Base-by-base conservation (phyloP, 2,888 invertebrate genomes). In the Ormyrus thymus region DNA sequence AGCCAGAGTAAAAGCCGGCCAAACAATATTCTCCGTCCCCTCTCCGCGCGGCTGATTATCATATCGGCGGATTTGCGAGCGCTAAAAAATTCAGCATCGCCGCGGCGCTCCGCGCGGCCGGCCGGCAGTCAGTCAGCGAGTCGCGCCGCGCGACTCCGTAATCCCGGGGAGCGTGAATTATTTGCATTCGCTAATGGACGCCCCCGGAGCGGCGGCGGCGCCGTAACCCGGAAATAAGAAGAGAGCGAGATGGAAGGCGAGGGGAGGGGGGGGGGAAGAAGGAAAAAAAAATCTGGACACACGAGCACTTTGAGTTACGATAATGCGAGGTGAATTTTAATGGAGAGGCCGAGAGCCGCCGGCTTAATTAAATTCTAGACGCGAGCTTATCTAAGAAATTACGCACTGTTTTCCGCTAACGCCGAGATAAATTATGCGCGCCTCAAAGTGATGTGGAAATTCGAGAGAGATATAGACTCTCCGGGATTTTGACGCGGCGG, bases 111-210 rank as follows among this genome's bases (percentile, higher is more conserved):
- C 43, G 43, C 61, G 11, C 13, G 59, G 43, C 9, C 46, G 56
- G 6, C 13, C 9, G 51, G 15, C 29, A 56, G 56, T 15, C 48
- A 7, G n/a, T 53, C 45, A 29, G 29, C 7, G 7, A 29, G 53
- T 11, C 53, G 7, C 11, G 3, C 48, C 7, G 46, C 8, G 75
- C 61, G 53, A 11, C 29, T 61, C 45, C 55, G 72, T 78, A 69
- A 73, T 73, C 69, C 64, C 29, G 62, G n/a, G 15, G 66, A 61
- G 29, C 64, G 58, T 78, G 73, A 78, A 78, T 78, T 78, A 78
- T 74, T 78, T 74, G 78, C 69, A 70, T 69, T 70, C 46, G 78
- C 74, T 78, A 78, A 78, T 78, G 78, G 78, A 74, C 11, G 59
- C n/a, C 70, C 43, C 55, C 29, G 43, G 56, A 45, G 29, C n/a